Percentiles rank a stretch among this genome's conserved stretches.
These are phyloP conservation scores for Drosophila neotestacea DNA, from an alignment of 2,888 invertebrate genomes.

Conservation along the genomic window DNA sequence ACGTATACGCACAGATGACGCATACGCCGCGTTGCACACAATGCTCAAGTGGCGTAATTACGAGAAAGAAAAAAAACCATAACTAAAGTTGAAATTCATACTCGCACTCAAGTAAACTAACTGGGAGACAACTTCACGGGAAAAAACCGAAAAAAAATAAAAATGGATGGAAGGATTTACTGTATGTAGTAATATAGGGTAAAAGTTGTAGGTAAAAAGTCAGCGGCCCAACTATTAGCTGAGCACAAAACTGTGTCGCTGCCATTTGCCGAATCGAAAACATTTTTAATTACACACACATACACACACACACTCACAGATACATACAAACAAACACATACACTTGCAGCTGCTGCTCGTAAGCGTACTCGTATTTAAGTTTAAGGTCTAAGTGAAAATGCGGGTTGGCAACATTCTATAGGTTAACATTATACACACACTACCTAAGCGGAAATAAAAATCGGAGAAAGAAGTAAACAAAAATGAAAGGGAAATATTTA, in stretches of 20 bases:
- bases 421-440: slow-evolving; percentile 68
- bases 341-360: slow-evolving; percentile 35
- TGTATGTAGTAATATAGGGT: slow-evolving; percentile 17
- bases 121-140: slow-evolving; percentile 54
- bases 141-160: slow-evolving; percentile 5
- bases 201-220: slow-evolving; percentile 51
- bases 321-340: neutral
- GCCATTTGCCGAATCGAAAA: slow-evolving; percentile 51
- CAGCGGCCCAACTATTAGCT: slow-evolving; percentile 46
- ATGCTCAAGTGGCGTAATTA: slow-evolving; percentile 73
- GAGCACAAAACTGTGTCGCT: slow-evolving; percentile 52
- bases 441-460: slow-evolving; percentile 41
- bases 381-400: slow-evolving; percentile 55
- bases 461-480: slow-evolving; percentile 15
- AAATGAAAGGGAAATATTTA: slow-evolving; percentile 46
- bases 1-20: slow-evolving; percentile 59
- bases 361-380: slow-evolving; percentile 28
- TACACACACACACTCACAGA: slow-evolving; percentile 8
- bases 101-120: slow-evolving; percentile 76
- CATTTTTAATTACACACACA: slow-evolving; percentile 60
- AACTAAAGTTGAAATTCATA: slow-evolving; percentile 77
- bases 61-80: slow-evolving; percentile 17
- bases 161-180: slow-evolving; percentile 19
- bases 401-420: slow-evolving; percentile 73
- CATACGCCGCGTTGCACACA: slow-evolving; percentile 64